phyloP scores from a whole-genome alignment of 2,113 vertebrate genomes.

The Coturnix japonica region DNA sequence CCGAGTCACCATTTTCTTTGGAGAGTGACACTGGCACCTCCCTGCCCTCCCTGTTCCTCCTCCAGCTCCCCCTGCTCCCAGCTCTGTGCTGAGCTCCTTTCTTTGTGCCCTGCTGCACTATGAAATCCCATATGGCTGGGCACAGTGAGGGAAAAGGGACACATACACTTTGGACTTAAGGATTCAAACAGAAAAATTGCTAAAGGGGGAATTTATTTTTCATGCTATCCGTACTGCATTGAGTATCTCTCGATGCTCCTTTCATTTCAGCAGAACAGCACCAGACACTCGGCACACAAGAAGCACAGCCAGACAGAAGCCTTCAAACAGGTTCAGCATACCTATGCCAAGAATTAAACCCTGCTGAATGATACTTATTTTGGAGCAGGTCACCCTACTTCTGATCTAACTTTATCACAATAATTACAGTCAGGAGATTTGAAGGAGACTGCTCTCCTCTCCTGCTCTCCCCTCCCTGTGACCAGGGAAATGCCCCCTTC shows the following conservation, averaged over 20 bases:
- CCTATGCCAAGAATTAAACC: neutral
- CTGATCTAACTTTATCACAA: neutral
- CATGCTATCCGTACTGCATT: neutral
- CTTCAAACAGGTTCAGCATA: neutral
- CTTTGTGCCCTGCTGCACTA: neutral
- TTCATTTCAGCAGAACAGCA: constrained; percentile 6
- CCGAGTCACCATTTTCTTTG: neutral
- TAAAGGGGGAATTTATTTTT: constrained; percentile 37
- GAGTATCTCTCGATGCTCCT: neutral
- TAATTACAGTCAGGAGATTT: neutral
- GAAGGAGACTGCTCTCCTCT: neutral
- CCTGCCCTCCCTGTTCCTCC: neutral
- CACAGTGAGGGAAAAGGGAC: neutral
- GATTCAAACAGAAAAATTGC: neutral
- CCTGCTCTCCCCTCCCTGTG: neutral
- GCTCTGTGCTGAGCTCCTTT: neutral
- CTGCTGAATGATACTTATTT: accelerated
- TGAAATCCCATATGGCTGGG: neutral
- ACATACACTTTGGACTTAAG: neutral
- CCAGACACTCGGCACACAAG: neutral
- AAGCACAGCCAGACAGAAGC: neutral
- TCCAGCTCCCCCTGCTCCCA: neutral
- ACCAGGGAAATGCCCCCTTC: neutral
- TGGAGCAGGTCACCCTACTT: neutral
- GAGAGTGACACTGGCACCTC: neutral